Evolutionary conservation across 2,113 vertebrate genomes (phyloP).

Genomic region (Seriola aureovittata): DNA sequence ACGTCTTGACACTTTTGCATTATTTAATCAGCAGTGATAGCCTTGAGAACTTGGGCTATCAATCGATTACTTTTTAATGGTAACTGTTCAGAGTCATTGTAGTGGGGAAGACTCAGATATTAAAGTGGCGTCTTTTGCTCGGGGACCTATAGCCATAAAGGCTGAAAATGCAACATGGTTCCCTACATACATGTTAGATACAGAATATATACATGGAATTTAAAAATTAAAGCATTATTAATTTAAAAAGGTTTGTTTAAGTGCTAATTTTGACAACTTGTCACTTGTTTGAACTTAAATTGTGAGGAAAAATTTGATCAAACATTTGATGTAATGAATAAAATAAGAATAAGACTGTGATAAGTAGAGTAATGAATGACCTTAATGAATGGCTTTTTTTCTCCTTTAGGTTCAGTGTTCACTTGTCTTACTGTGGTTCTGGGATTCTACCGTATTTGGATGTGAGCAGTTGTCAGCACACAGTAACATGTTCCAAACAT

Average conservation of each 20-base stretch:
- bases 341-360: no score
- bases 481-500: not conserved
- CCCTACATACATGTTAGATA: no score
- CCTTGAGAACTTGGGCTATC: no score
- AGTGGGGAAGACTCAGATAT: no score
- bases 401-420: conserved; percentile 84
- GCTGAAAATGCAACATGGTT: no score
- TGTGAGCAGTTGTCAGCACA: conserved; percentile 60
- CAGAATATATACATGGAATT: no score
- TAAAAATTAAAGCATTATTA: no score
- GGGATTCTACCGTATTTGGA: conserved; percentile 87
- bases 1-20: conserved; percentile 26
- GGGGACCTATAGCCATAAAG: no score
- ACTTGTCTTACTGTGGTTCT: conserved; percentile 86
- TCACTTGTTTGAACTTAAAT: not conserved
- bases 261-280: not conserved
- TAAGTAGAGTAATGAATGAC: not conserved
- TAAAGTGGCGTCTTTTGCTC: no score
- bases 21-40: not conserved
- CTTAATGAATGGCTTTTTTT: not conserved
- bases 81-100: no score
- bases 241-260: no score
- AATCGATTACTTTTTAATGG: no score
- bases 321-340: not conserved
- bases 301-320: not conserved